Base-by-base conservation (phyloP, 2,113 vertebrate genomes). In the Elaphurus davidianus region DNA sequence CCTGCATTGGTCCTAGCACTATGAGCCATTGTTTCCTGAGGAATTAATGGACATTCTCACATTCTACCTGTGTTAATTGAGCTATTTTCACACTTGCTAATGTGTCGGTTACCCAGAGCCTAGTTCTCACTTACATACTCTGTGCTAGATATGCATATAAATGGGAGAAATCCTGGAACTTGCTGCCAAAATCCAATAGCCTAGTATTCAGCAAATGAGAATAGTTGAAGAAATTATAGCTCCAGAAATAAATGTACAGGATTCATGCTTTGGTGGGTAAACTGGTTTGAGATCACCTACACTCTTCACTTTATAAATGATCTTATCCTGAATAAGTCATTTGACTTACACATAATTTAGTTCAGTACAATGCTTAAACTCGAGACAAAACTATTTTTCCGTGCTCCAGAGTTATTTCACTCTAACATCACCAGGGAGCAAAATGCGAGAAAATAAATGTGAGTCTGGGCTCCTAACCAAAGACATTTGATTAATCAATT, bases 1-100 rank as follows among this genome's bases (percentile, higher is more conserved):
- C 94, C 94, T 91, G 47, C 87, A 89, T 96, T 96, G 88, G 94
- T 96, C 97, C 97, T 98, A 91, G 91, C 90, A 52, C 78, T 43
- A 74, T 2, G 13, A 97, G 94, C 95, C 95, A 98, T 96, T 98
- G 98, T 97, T 98, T 98, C 98, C 91, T 74, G n/a, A 91, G 93
- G 79, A 97, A 97, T 96, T 98, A 96, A 98, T 90, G 98, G 98
- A 98, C 98, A 96, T 95, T 98, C 96, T 97, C 98, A 98, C 97
- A 87, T 97, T 93, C 95, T 97, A 98, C 98, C 98, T 98, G 97
- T 64, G 97, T 93, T 98, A 98, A 98, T 98, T 98, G 98, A 98
- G 97, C 95, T 97, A 97, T 97, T 98, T 98, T 98, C 97, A 98
- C 98, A 97, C 98, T 94, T 98, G 97, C 94, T 98, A 98, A 98